Evolutionary conservation across 2,113 vertebrate species (phyloP).

Genomic region (sheep (Ovis aries)): DNA sequence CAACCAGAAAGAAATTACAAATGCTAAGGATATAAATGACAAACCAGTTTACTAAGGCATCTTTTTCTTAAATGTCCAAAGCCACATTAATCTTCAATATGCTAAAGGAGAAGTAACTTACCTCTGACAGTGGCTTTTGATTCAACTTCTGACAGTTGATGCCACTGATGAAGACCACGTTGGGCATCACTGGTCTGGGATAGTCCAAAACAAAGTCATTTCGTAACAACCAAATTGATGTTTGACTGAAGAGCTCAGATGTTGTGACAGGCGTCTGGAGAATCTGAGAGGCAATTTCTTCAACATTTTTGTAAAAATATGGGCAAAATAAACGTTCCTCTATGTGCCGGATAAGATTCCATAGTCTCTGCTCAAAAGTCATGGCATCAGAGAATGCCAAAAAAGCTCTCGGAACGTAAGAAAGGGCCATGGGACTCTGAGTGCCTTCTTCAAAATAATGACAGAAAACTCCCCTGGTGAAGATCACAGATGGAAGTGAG

Average conservation of each 20-base stretch:
- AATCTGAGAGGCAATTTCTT: constrained; percentile 55
- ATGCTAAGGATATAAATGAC: rapidly evolving
- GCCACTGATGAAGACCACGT: constrained; percentile 80
- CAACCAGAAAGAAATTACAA: neutral
- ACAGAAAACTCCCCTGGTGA: constrained; percentile 63
- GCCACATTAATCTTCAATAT: too few species aligned
- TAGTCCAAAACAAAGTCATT: constrained; percentile 57
- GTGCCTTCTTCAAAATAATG: constrained; percentile 31
- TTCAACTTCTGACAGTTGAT: constrained; percentile 62
- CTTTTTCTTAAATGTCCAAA: neutral
- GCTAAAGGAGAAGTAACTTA: neutral
- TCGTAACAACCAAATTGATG: constrained; percentile 48
- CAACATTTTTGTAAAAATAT: neutral
- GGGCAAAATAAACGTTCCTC: constrained; percentile 31
- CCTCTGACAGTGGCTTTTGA: constrained; percentile 50
- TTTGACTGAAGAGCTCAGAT: constrained; percentile 71
- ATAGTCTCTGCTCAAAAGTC: constrained; percentile 61
- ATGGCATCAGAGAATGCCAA: constrained; percentile 34
- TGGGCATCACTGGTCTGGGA: constrained; percentile 88
- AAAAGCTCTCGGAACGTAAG: constrained; percentile 56
- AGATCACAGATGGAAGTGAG: constrained; percentile 60
- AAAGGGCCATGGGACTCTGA: constrained; percentile 48
- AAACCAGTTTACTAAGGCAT: neutral
- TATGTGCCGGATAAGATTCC: constrained; percentile 19
- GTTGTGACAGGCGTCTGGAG: constrained; percentile 30